Conservation (phyloP, 2,797 vertebrate species). For the Oceanodroma leucorhoa region DNA sequence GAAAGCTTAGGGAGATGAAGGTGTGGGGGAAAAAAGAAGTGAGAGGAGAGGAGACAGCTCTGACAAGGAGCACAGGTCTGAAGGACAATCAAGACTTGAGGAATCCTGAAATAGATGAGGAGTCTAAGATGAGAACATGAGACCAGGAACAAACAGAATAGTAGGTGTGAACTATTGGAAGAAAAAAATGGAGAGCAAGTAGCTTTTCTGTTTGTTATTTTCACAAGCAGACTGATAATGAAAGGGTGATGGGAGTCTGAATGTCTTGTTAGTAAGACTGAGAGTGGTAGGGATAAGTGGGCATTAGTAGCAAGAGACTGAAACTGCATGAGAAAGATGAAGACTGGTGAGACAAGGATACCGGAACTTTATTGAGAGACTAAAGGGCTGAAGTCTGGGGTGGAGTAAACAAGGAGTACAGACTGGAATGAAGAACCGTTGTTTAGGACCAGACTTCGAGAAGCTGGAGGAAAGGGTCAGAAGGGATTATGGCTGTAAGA, state of each 20-base stretch:
- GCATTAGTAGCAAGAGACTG: background rate
- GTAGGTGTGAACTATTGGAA: background rate
- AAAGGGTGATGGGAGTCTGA: background rate
- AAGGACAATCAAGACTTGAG: background rate
- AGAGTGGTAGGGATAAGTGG: background rate
- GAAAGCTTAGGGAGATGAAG: background rate
- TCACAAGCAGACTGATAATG: background rate
- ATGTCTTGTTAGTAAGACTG: background rate
- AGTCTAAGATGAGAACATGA: background rate
- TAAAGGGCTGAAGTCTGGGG: background rate
- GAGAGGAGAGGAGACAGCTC: background rate
- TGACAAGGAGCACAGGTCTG: background rate
- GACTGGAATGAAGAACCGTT: background rate
- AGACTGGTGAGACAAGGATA: background rate
- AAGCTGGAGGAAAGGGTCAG: background rate
- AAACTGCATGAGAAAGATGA: background rate
- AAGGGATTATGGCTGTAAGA: background rate
- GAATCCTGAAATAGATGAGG: background rate
- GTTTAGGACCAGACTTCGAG: background rate
- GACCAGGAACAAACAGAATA: background rate
- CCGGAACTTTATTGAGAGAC: background rate
- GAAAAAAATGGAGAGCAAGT: background rate
- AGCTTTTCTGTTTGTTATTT: background rate
- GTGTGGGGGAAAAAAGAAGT: background rate
- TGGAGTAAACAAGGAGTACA: background rate